phyloP scores from a whole-genome alignment of 1,140 invertebrate species.

The Macrobrachium nipponense region DNA sequence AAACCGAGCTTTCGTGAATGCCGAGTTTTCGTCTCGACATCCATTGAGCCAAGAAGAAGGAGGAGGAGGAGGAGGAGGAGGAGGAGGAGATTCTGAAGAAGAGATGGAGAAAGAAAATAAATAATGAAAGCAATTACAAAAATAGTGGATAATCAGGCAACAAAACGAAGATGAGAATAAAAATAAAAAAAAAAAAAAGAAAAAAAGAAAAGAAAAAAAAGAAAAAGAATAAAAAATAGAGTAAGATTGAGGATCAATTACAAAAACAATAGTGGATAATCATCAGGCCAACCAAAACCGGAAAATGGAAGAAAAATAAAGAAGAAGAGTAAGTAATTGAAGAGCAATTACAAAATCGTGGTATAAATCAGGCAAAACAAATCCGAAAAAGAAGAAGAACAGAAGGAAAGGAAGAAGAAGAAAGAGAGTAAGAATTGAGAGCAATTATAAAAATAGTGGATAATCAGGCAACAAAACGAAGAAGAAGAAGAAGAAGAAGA shows the following conservation, averaged over 20 bases:
- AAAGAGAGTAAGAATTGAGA: neutral
- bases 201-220: no score
- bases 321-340: no score
- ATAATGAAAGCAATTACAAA: neutral
- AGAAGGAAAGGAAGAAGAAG: neutral
- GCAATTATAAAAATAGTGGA: neutral
- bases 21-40: neutral
- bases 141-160: neutral
- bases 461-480: neutral
- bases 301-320: no score
- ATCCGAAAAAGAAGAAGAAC: no score
- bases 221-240: neutral
- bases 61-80: constrained; percentile 10
- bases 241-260: neutral
- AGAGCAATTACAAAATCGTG: no score
- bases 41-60: neutral
- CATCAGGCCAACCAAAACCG: no score
- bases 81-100: neutral
- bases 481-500: neutral
- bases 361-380: no score
- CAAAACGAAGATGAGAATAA: neutral
- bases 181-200: no score
- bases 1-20: neutral
- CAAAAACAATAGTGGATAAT: neutral
- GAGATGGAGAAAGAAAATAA: neutral